These are phyloP conservation scores for Colius striatus DNA, from an alignment of 2,113 vertebrate species.

Conservation along the genomic window DNA sequence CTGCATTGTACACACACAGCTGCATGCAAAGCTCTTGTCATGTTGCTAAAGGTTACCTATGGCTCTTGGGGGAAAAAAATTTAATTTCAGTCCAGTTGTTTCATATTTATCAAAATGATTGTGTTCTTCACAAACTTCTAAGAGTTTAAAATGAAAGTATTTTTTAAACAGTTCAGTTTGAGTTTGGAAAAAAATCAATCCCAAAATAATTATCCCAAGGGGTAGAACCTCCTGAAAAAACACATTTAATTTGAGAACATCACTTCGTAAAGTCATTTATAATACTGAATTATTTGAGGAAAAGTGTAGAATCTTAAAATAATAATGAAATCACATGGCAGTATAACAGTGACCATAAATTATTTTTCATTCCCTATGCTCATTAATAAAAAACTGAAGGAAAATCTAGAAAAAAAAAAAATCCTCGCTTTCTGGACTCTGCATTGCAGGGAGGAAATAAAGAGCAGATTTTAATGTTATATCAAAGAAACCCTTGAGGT, in stretches of 20 bases:
- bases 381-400: not conserved
- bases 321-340: not conserved
- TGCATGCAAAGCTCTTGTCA: not conserved
- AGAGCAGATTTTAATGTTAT: conserved; percentile 77
- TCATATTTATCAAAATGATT: not conserved
- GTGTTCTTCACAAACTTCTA: not conserved
- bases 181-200: not conserved
- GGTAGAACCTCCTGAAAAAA: not conserved
- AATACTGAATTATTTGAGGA: not conserved
- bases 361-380: not conserved
- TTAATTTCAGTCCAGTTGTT: not conserved
- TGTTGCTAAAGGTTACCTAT: not conserved
- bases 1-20: not conserved
- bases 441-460: conserved; percentile 42
- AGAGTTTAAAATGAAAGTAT: not conserved
- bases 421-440: conserved; percentile 6
- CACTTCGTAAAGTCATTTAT: not conserved
- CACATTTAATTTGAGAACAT: not conserved
- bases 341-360: not conserved
- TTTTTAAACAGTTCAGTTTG: not conserved
- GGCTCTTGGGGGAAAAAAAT: not conserved
- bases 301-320: not conserved
- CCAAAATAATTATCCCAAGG: not conserved
- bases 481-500: conserved; percentile 83
- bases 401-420: not conserved